Evolutionary conservation across 92 coral and sea anemone species (phyloP), one percentile per base, ranked within the genome.

Genomic region (Blastomussa wellsi): DNA sequence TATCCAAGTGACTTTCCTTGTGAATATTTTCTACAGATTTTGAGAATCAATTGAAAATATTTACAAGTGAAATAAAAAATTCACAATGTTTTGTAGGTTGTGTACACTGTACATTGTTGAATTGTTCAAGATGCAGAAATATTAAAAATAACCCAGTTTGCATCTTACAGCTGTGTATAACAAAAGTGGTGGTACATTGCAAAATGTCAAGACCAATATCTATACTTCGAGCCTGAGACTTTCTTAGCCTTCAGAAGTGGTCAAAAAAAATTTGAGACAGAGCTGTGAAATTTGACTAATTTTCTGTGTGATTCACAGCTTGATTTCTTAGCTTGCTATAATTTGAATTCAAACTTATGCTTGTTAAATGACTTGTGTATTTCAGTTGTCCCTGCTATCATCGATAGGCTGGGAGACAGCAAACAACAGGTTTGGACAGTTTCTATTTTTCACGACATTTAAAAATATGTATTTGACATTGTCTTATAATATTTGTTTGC

Each of bases 321-420:
- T 44, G 11, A 6, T 44, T 13, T 44, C 49, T 44, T 3, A 44
- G 6, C 49, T n/a, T 44, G 49, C 49, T 57, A 22, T n/a, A n/a
- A n/a, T 4, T n/a, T 57, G 28, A 57, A 6, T 57, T 57, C 64
- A 57, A 20, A 57, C 64, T 57, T 26, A 22, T 20, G 28, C 10
- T 52, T 57, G 10, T 57, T 11, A 5, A 22, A 6, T 57, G n/a
- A 22, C 24, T 53, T 57, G 24, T 53, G 15, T 47, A 16, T 88
- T 89, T 49, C 90, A 96, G 98, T 96, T 80, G 90, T 96, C 51
- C 98, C 98, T 60, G 93, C 94, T 44, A 83, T 94, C 16, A 86
- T 94, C 72, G 98, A 96, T n/a, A 90, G 98, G 78, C 89, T 96
- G 81, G 98, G 98, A 59, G 98, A 96, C 93, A 94, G 98, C 89